Conservation (phyloP, 2,797 vertebrate genomes). For the Diplodus sargus region DNA sequence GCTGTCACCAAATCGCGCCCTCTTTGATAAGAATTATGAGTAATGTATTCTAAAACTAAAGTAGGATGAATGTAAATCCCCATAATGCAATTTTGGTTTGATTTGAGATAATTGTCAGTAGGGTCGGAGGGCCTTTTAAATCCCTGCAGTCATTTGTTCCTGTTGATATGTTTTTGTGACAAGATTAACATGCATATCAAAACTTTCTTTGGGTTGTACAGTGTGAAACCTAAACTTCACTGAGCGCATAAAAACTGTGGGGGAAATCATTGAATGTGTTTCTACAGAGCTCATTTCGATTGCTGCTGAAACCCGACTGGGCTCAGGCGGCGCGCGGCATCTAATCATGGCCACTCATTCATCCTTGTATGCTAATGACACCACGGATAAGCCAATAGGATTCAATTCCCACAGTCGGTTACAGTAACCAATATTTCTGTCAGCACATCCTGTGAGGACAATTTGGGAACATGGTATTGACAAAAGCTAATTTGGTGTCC, state of each 20-base stretch:
- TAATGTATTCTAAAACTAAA: slow-evolving; percentile 17
- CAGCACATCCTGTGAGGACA: slow-evolving; percentile 84
- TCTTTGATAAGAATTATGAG: slow-evolving; percentile 21
- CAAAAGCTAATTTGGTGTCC: slow-evolving; percentile 85
- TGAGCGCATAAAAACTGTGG: not conserved
- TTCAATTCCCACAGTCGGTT: slow-evolving; percentile 82
- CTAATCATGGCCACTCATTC: slow-evolving; percentile 76
- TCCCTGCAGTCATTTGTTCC: not conserved
- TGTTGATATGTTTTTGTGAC: slow-evolving; percentile 18
- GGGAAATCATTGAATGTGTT: slow-evolving; percentile 16
- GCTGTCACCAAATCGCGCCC: slow-evolving; percentile 6
- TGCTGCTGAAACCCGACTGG: slow-evolving; percentile 55
- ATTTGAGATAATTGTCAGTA: slow-evolving; percentile 2
- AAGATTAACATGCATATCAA: slow-evolving; percentile 16
- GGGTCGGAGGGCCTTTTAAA: not conserved
- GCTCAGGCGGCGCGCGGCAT: slow-evolving; percentile 44
- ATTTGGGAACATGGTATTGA: slow-evolving; percentile 87
- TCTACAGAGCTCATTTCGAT: slow-evolving; percentile 36
- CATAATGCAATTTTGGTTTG: slow-evolving; percentile 4
- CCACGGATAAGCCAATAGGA: slow-evolving; percentile 76
- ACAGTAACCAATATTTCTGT: slow-evolving; percentile 88
- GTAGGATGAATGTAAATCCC: slow-evolving; percentile 6
- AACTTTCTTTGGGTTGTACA: not conserved
- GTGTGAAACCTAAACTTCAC: slow-evolving; percentile 2
- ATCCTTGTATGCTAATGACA: slow-evolving; percentile 80